phyloP scores from a whole-genome alignment of 2,797 vertebrate genomes.

The Lithobates pipiens region DNA sequence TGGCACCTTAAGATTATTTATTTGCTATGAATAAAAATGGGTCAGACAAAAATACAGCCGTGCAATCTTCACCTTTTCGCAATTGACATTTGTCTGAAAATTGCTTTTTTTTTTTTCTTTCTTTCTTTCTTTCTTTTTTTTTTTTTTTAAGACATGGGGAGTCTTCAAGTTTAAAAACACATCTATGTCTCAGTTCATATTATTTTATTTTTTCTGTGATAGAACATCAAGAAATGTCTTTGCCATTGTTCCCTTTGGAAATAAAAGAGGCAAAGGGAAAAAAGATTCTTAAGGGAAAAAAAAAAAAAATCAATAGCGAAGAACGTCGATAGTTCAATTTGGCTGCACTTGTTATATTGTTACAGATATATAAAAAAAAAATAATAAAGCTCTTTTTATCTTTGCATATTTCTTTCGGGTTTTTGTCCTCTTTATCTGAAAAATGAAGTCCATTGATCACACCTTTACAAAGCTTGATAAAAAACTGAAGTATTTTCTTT shows the following conservation, averaged over 20 bases:
- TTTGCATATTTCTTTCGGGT: too few relatives aligned
- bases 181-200: not conserved
- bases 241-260: slow-evolving; percentile 16
- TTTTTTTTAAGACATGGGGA: not conserved
- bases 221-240: slow-evolving; percentile 13
- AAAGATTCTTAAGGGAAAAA: not conserved
- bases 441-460: too few relatives aligned
- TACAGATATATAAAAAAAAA: not conserved
- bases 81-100: slow-evolving; percentile 11
- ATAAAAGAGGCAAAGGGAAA: slow-evolving; percentile 21
- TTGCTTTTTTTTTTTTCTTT: not conserved
- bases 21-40: slow-evolving; percentile 14
- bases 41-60: slow-evolving; percentile 1
- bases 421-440: too few relatives aligned
- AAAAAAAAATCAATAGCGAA: slow-evolving; percentile 28
- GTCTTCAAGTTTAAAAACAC: not conserved
- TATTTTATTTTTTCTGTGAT: not conserved
- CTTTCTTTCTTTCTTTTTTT: too few relatives aligned
- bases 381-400: not conserved
- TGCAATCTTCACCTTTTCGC: not conserved
- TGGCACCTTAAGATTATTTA: not conserved
- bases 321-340: not conserved
- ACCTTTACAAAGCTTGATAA: too few relatives aligned
- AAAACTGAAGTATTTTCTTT: too few relatives aligned
- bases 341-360: not conserved